Evolutionary conservation across 2,888 invertebrate species (phyloP).

Genomic region (Melieria crassipennis): DNA sequence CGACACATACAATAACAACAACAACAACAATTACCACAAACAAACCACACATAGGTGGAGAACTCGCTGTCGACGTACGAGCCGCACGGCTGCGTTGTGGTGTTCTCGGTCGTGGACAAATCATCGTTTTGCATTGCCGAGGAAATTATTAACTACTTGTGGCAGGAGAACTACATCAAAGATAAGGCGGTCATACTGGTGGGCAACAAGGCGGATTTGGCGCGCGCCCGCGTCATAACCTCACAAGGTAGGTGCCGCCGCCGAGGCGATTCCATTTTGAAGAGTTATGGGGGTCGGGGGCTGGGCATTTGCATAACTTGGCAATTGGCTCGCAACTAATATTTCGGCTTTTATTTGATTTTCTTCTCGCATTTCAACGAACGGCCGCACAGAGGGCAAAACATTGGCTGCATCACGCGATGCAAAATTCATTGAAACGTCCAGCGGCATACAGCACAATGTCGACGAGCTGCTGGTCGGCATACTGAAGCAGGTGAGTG

Average conservation of each 20-base stretch:
- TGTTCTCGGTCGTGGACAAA: constrained; percentile 89
- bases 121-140: constrained; percentile 84
- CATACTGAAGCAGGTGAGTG: constrained; percentile 80
- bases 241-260: constrained; percentile 74
- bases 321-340: neutral
- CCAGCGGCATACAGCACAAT: constrained; percentile 95
- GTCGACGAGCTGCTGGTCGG: constrained; percentile 96
- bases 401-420: constrained; percentile 87
- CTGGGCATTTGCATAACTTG: neutral
- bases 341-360: neutral
- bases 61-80: constrained; percentile 90
- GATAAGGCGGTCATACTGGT: constrained; percentile 90
- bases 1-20: neutral
- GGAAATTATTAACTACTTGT: constrained; percentile 86
- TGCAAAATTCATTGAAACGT: constrained; percentile 95
- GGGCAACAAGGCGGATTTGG: constrained; percentile 93
- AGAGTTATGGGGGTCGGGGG: too few relatives aligned
- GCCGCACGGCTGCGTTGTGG: constrained; percentile 91
- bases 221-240: constrained; percentile 83
- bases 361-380: neutral
- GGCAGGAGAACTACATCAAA: constrained; percentile 82
- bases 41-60: constrained; percentile 75
- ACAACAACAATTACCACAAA: neutral
- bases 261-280: neutral
- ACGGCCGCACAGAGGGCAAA: constrained; percentile 80